Evolutionary conservation across 2,888 invertebrate genomes (phyloP).

Genomic region (Auanema sp.): DNA sequence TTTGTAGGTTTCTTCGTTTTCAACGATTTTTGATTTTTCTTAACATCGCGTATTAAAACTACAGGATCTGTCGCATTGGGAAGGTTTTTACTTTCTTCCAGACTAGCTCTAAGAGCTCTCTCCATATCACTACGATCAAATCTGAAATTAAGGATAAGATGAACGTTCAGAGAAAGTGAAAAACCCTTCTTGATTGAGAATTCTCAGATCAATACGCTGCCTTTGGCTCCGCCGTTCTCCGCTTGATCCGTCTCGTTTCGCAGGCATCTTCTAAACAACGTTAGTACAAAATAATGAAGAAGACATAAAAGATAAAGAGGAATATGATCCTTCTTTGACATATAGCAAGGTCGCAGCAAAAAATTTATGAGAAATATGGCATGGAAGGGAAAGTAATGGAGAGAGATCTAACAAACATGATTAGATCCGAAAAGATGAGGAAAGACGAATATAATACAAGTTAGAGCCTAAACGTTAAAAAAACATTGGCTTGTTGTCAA

Average conservation of each 20-base stretch:
- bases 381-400: conserved; percentile 1
- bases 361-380: no score
- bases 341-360: no score
- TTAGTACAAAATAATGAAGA: no score
- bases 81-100: conserved; percentile 16
- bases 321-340: no score
- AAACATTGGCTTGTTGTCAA: no score
- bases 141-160: conserved; percentile 18
- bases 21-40: no score
- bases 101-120: conserved; percentile 30
- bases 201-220: conserved; percentile 35
- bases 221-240: conserved; percentile 19
- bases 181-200: conserved; percentile 36
- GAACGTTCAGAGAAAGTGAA: background rate
- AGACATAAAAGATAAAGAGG: no score
- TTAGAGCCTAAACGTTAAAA: no score
- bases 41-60: no score
- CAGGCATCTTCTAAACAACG: background rate
- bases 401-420: conserved; percentile 2
- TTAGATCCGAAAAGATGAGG: background rate
- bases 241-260: background rate
- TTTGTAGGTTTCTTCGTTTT: no score
- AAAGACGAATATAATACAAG: no score
- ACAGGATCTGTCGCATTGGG: no score
- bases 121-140: conserved; percentile 39